Percentiles rank a stretch among this genome's conserved stretches.
Conservation (phyloP, 2,888 invertebrate species). For the Mesochorus sp. region DNA sequence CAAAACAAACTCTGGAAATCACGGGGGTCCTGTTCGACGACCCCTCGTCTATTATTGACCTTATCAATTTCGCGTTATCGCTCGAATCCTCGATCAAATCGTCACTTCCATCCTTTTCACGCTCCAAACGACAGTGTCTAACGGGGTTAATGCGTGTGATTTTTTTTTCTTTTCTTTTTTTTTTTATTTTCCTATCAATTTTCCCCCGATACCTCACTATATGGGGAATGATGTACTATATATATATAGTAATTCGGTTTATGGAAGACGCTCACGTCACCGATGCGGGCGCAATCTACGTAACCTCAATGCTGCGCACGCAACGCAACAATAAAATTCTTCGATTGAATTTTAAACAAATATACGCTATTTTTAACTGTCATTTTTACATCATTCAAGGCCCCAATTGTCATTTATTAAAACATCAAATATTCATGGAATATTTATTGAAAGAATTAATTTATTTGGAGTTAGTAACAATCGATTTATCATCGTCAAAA, state of each 20-base stretch:
- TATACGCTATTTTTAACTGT: no score
- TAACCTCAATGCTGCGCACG: conserved; percentile 74
- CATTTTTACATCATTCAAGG: no score
- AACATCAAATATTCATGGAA: no score
- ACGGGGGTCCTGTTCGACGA: conserved; percentile 26
- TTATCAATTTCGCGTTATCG: conserved; percentile 46
- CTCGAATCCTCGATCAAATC: conserved; percentile 23
- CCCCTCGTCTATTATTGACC: conserved; percentile 27
- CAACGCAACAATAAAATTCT: conserved; percentile 48
- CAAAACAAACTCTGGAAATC: conserved; percentile 62
- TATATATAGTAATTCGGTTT: no score
- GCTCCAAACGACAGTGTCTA: conserved; percentile 19
- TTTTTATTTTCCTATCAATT: conserved; percentile 15
- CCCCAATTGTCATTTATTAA: no score
- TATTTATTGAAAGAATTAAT: neutral
- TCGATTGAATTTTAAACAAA: no score
- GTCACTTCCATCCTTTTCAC: conserved; percentile 33
- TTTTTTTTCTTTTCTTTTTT: conserved; percentile 42
- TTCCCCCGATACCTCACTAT: conserved; percentile 38
- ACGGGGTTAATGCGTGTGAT: neutral
- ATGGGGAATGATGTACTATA: conserved; percentile 38
- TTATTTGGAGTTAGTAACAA: neutral
- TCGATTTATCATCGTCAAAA: neutral
- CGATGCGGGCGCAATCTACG: conserved; percentile 67
- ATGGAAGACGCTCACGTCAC: conserved; percentile 65